phyloP scores from a whole-genome alignment of 2,797 vertebrate species.

The Varecia variegata region DNA sequence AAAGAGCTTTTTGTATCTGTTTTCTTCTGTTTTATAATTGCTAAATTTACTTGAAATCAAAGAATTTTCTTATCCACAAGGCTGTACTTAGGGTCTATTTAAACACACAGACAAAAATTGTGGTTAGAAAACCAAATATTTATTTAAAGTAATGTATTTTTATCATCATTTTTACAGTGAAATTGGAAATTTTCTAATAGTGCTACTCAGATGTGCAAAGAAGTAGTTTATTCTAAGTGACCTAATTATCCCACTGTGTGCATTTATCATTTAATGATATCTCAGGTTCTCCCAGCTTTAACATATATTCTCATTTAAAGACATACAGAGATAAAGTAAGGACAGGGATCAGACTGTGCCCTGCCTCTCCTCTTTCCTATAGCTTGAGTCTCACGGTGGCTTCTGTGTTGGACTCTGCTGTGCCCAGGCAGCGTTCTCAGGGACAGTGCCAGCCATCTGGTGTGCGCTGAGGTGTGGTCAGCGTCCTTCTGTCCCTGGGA shows the following conservation, averaged over 20 bases:
- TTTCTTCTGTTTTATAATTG: background rate
- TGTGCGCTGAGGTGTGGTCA: background rate
- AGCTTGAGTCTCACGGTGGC: fast-evolving
- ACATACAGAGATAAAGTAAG: background rate
- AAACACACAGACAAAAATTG: background rate
- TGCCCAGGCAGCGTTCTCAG: too few relatives aligned
- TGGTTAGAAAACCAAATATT: background rate
- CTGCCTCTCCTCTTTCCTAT: too few relatives aligned
- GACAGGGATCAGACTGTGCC: background rate
- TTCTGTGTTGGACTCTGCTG: fast-evolving
- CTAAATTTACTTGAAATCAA: background rate
- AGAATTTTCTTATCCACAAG: background rate
- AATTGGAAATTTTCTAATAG: background rate
- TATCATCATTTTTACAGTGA: background rate
- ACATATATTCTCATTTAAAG: background rate
- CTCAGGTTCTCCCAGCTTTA: background rate
- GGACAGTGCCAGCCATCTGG: background rate
- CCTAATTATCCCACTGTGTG: background rate
- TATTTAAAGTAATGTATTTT: background rate
- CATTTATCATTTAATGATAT: background rate
- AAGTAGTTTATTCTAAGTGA: background rate
- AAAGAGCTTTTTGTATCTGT: background rate
- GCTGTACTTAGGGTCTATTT: background rate
- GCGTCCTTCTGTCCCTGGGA: background rate
- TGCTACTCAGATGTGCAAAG: background rate